A percentile compares a stretch with the other conserved stretches of the same genome.
These are phyloP conservation scores for Drosophila histrio DNA, from an alignment of 2,888 invertebrate genomes.

Conservation along the genomic window DNA sequence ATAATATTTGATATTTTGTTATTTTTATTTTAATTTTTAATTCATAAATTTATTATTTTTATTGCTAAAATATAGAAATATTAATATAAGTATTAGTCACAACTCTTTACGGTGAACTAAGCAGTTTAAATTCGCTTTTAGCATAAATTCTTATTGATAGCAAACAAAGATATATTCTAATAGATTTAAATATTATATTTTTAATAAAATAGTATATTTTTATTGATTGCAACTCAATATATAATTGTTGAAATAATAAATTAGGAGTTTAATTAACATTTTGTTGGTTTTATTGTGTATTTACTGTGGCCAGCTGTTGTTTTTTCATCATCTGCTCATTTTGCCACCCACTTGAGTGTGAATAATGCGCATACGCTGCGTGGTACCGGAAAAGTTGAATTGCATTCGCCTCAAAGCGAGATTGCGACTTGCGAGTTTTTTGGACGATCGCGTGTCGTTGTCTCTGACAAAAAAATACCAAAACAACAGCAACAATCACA, in stretches of 20 bases:
- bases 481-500: conserved; percentile 4
- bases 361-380: conserved; percentile 58
- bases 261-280: background rate
- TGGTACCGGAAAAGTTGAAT: conserved; percentile 45
- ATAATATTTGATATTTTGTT: too few relatives aligned
- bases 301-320: conserved; percentile 26
- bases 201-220: too few relatives aligned
- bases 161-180: too few relatives aligned
- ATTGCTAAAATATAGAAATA: too few relatives aligned
- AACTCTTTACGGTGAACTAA: too few relatives aligned
- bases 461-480: conserved; percentile 33
- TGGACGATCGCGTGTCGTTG: conserved; percentile 57
- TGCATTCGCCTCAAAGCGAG: conserved; percentile 47
- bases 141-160: too few relatives aligned
- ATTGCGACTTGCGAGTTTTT: conserved; percentile 23
- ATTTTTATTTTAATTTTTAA: too few relatives aligned
- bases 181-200: too few relatives aligned
- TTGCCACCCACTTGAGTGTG: conserved; percentile 54
- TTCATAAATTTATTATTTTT: too few relatives aligned
- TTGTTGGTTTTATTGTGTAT: background rate
- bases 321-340: conserved; percentile 30
- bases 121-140: too few relatives aligned
- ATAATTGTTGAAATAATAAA: background rate
- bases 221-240: background rate
- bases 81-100: too few relatives aligned